Evolutionary conservation across 2,113 vertebrate species (phyloP), one percentile per base, ranked within the genome.

Genomic region (Parus major): DNA sequence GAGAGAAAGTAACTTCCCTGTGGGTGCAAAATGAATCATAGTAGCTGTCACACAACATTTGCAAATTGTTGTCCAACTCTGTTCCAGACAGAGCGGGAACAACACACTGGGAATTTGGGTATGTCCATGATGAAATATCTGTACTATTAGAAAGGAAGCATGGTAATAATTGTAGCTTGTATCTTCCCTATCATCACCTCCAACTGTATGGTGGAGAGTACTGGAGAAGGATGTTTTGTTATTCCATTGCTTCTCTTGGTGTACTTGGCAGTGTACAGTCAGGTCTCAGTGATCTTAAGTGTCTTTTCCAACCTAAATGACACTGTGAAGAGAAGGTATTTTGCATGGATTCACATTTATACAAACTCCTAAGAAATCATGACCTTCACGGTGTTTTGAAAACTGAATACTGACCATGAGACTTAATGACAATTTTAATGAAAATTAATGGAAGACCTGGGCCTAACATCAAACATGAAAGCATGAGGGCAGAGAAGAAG

Each of bases 151-250:
- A 47, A 52, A 5, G 23, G 47, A 61, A 66, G 8, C 5, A 7
- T 20, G 36, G 42, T 25, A n/a, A 28, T 31, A 82, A 55, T 11
- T 11, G 5, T 23, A 29, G 22, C 29, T 33, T 20, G 8, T 10
- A 2, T 41, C 17, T 64, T 53, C 14, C 1, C 22, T 25, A 4
- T 15, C 0, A 0, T 39, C 33, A 5, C 28, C 33, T 77, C 16
- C 28, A 18, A n/a, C 21, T 53, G 18, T 1, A 6, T 76, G 44
- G 8, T 11, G 23, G 69, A 31, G 59, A 64, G 7, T 2, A 17
- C 20, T 28, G n/a, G 36, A 39, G 22, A 87, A 72, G 39, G 28
- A 41, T 17, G 15, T 69, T 63, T 50, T 19, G 28, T 29, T 17
- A 68, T 68, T 29, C 18, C 15, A 18, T 41, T 31, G 6, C 18